Evolutionary conservation across 2,797 vertebrate species (phyloP).

Genomic region (Eremophila alpestris): DNA sequence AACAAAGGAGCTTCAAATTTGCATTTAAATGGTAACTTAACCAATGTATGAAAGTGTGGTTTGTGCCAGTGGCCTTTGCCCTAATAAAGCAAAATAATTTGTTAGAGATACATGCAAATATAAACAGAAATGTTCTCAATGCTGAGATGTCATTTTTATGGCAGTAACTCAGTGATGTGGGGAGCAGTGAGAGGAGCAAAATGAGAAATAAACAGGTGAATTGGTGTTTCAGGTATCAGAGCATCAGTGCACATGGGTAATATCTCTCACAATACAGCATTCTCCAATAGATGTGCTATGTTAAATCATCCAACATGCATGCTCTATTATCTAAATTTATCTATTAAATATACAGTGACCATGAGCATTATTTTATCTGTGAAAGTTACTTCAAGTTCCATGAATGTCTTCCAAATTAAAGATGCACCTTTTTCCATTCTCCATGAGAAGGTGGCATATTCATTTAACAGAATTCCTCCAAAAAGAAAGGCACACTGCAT

Average conservation of each 20-base stretch:
- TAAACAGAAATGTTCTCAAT: background rate
- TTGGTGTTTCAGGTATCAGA: background rate
- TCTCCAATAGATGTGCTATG: background rate
- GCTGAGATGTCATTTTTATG: background rate
- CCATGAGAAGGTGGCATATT: background rate
- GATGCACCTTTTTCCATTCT: constrained; percentile 55
- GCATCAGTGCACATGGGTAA: background rate
- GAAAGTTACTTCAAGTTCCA: background rate
- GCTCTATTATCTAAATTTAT: background rate
- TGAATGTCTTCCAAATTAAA: constrained; percentile 22
- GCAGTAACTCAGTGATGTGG: background rate
- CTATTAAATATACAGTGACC: background rate
- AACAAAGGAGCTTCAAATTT: background rate
- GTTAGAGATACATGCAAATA: constrained; percentile 19
- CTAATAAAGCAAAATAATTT: background rate
- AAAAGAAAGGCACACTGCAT: background rate
- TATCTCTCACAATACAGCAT: background rate
- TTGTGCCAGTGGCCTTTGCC: background rate
- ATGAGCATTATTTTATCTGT: background rate
- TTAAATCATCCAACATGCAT: background rate
- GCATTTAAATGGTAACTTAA: background rate
- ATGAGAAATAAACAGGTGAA: background rate
- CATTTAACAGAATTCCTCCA: background rate
- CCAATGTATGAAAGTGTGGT: background rate
- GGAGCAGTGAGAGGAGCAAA: background rate